Evolutionary conservation across 2,888 invertebrate genomes (phyloP), one percentile per base, ranked within the genome.

Genomic region (Melolontha melolontha): DNA sequence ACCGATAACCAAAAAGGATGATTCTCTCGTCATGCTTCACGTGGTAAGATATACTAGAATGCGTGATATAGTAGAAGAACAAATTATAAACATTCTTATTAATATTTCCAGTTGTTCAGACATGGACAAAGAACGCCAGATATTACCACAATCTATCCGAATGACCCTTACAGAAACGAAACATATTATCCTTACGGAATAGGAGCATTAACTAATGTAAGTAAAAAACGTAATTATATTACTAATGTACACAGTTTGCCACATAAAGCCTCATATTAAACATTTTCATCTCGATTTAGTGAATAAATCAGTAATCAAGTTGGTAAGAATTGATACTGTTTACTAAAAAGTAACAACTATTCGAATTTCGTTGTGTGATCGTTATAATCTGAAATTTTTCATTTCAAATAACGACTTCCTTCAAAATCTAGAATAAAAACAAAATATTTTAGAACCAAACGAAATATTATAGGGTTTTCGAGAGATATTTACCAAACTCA

Each of bases 61-160:
- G 7, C 10, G 6, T 29, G 6, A 5, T 4, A 29, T 29, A 5
- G 29, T 29, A 34, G 2, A 34, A 34, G 6, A 34, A 6, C 2
- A 34, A 6, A 34, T n/a, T 34, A 34, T 22, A 4, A 22, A 22
- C 2, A 34, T 34, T 34, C 5, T 34, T 66, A 47, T 62, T 55
- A 11, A 16, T 16, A 16, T 51, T 65, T 50, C 62, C 52, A 68
- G 64, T 44, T 59, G 22, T 66, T 69, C 39, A 57, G 68, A 14
- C 69, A 69, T 27, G 69, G 66, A n/a, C 63, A 69, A 49, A 54
- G 69, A 42, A 69, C 69, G 8, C 66, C 66, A 10, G 69, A 69
- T 47, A 64, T 55, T 10, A 50, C 66, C 14, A 69, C 69, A 4
- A 64, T 69, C n/a, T 69, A 69, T 17, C 69, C 69, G 10, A 69